Evolutionary conservation across 2,797 vertebrate species (phyloP).

Genomic region (Jordanella pulchra): DNA sequence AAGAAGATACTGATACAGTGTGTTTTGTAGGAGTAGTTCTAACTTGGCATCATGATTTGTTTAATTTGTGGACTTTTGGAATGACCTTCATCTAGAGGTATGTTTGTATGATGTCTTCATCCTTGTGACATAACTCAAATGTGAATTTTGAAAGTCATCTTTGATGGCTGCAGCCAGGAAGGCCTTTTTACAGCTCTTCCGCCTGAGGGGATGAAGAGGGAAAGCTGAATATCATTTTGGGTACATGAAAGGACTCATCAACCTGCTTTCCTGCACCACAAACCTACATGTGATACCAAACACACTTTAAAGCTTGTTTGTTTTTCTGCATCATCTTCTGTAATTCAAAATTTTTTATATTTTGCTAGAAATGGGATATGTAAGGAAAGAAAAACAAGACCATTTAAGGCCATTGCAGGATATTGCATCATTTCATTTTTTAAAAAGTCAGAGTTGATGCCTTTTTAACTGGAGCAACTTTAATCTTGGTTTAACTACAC

Average conservation of each 20-base stretch:
- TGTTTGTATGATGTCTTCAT: neutral
- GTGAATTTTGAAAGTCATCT: slow-evolving; percentile 6
- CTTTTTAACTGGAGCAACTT: neutral
- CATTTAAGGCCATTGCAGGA: slow-evolving; percentile 1
- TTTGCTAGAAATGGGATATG: neutral
- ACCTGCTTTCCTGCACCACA: slow-evolving; percentile 4
- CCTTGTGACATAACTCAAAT: slow-evolving; percentile 12
- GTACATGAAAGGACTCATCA: slow-evolving; percentile 12
- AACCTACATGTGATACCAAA: neutral
- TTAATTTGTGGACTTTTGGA: slow-evolving; percentile 8
- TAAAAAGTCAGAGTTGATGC: neutral
- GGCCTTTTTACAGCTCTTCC: slow-evolving; percentile 4
- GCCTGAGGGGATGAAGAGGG: slow-evolving; percentile 1
- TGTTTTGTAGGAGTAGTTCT: neutral
- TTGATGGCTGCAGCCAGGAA: slow-evolving; percentile 14
- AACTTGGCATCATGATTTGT: neutral
- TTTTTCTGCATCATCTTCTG: neutral
- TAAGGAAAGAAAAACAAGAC: neutral
- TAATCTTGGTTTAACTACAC: neutral
- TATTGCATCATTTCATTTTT: slow-evolving; percentile 22
- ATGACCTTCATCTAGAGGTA: slow-evolving; percentile 1
- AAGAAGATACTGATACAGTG: neutral
- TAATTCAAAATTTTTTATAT: neutral
- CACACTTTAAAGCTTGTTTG: slow-evolving; percentile 1
- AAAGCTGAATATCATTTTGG: slow-evolving; percentile 15